Evolutionary conservation across 1,140 invertebrate species (phyloP).

Genomic region (Zaprionus inermis): DNA sequence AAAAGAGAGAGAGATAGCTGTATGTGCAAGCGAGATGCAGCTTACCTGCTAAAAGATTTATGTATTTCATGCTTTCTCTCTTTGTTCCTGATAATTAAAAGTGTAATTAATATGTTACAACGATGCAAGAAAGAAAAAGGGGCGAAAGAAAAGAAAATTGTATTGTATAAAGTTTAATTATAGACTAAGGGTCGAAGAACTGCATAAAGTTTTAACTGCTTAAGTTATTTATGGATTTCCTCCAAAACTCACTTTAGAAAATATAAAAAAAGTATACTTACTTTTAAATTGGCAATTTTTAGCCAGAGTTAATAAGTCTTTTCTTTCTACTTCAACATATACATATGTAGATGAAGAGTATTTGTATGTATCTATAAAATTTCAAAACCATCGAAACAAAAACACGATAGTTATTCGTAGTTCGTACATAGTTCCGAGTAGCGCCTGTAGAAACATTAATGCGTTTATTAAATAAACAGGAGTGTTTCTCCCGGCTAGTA

Average conservation of each 20-base stretch:
- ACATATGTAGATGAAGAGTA: neutral
- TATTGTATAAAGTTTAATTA: neutral
- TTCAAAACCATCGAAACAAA: too few relatives aligned
- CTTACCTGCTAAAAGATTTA: slow-evolving; percentile 6
- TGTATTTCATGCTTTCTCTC: neutral
- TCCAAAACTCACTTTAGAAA: too few relatives aligned
- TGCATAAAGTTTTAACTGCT: neutral
- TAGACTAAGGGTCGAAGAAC: neutral
- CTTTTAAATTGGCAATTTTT: too few relatives aligned
- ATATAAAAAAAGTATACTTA: too few relatives aligned
- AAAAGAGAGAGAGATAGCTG: neutral
- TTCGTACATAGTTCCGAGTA: too few relatives aligned
- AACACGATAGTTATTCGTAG: too few relatives aligned
- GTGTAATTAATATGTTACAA: neutral
- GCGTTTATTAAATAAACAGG: neutral
- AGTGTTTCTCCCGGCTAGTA: neutral
- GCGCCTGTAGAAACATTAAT: too few relatives aligned
- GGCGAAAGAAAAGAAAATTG: neutral
- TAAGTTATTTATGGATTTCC: neutral
- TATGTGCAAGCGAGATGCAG: neutral
- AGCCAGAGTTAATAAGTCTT: too few relatives aligned
- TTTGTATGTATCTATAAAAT: neutral
- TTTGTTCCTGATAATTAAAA: neutral
- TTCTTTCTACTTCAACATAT: too few relatives aligned
- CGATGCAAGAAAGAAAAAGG: neutral